Conservation (phyloP, 2,113 vertebrate species). For the Rafetus swinhoei region DNA sequence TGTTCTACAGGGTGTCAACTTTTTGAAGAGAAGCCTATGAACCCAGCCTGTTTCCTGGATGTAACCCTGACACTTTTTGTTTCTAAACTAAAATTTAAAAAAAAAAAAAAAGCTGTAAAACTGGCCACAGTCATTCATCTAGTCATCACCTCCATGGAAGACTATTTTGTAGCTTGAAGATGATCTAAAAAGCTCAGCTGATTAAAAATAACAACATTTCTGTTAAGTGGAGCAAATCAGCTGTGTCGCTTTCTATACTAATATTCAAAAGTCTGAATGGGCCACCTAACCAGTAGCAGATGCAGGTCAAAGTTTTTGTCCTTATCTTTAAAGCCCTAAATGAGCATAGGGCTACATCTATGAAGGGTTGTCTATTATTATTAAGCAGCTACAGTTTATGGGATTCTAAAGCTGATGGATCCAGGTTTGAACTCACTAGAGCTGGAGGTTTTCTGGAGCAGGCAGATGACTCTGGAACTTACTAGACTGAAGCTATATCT, state of each 20-base stretch:
- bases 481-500: not conserved
- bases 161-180: not conserved
- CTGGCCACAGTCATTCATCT: not conserved
- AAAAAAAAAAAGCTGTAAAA: not conserved
- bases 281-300: not conserved
- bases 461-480: not conserved
- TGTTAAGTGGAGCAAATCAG: not conserved
- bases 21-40: not conserved
- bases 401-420: not conserved
- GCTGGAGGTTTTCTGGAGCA: not conserved
- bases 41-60: not conserved
- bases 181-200: not conserved
- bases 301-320: not conserved
- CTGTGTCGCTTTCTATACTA: not conserved
- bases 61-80: not conserved
- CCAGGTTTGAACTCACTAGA: not conserved
- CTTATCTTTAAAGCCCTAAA: not conserved
- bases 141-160: not conserved
- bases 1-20: not conserved
- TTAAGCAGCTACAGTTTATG: not conserved
- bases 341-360: not conserved
- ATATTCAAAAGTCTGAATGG: fast-evolving
- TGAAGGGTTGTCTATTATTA: not conserved
- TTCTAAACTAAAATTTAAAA: not conserved
- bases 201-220: not conserved